phyloP scores from a whole-genome alignment of 2,113 vertebrate species.

The Sander vitreus region DNA sequence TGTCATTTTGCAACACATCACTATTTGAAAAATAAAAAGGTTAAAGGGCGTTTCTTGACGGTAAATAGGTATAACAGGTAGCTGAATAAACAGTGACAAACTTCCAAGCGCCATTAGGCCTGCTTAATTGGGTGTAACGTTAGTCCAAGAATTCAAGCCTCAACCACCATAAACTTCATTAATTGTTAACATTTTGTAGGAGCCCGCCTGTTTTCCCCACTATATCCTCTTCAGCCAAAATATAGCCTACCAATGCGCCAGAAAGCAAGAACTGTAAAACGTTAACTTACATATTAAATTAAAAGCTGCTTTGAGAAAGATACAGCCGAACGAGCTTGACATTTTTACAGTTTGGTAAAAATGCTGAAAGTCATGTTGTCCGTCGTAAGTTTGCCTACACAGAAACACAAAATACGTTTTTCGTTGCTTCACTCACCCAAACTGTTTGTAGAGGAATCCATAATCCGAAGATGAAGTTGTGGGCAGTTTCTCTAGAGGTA shows the following conservation, averaged over 20 bases:
- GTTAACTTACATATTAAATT: too few species aligned
- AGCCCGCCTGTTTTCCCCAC: not conserved
- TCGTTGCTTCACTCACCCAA: conserved; percentile 73
- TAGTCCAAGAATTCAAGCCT: too few species aligned
- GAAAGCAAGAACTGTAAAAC: not conserved
- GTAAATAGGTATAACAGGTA: too few species aligned
- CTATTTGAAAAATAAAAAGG: not conserved
- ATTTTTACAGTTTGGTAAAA: rapidly evolving
- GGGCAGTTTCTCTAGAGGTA: conserved; percentile 28
- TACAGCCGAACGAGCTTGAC: rapidly evolving
- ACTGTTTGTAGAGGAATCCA: conserved; percentile 83
- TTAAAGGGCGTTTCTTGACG: not conserved
- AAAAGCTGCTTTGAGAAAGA: not conserved
- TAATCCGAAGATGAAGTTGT: conserved; percentile 24
- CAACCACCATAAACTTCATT: too few species aligned
- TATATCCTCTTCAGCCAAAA: not conserved
- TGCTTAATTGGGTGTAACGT: not conserved
- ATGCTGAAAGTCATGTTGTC: not conserved
- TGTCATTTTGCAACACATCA: conserved; percentile 10
- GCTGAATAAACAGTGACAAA: not conserved
- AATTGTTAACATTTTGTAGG: not conserved
- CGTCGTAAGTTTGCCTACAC: too few species aligned
- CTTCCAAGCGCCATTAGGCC: not conserved
- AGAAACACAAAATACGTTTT: not conserved
- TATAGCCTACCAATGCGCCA: not conserved